Evolutionary conservation across 2,888 invertebrate genomes (phyloP), one percentile per base, ranked within the genome.

Genomic region (Melieria crassipennis): DNA sequence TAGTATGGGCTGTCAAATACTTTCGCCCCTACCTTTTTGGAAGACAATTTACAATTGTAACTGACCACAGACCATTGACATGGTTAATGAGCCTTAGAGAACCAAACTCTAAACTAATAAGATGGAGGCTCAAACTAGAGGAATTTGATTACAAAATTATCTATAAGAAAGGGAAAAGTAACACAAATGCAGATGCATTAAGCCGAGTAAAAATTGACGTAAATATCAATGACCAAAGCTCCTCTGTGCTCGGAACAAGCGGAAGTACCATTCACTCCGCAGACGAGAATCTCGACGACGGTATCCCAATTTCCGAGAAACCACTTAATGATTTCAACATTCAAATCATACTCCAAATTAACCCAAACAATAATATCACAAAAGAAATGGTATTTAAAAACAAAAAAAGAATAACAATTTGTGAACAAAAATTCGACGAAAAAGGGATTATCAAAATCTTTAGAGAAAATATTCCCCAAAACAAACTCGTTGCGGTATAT

Each of bases 71-170:
- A 13, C 65, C 65, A 11, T 30, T 65, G 9, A 55, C 13, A 3
- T 65, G 55, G 65, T 0, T 45, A 11, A 45, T 30, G 30, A 30
- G 30, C 30, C 30, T 30, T 30, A 30, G 30, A 30, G 30, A 30
- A 2, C 30, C 30, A 30, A 30, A 30, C 30, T 30, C 30, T 30
- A 30, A 30, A 30, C 30, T 30, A 30, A 30, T 30, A 30, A 50
- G 50, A 5, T 86, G 85, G 86, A 71, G 80, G 7, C 65, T 85
- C 10, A 81, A 78, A 71, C 68, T 83, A 13, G 78, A 78, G 65
- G 82, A 83, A 71, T 84, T 74, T 43, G 76, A 81, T 13, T 79
- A 80, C 48, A 72, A 79, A 46, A 71, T 76, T 5, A 52, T 69
- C 9, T 79, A 79, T 42, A 78, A 78, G 69, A 80, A 76, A 69